Evolutionary conservation across 2,797 vertebrate species (phyloP).

Genomic region (Orientallactaga sibirica): DNA sequence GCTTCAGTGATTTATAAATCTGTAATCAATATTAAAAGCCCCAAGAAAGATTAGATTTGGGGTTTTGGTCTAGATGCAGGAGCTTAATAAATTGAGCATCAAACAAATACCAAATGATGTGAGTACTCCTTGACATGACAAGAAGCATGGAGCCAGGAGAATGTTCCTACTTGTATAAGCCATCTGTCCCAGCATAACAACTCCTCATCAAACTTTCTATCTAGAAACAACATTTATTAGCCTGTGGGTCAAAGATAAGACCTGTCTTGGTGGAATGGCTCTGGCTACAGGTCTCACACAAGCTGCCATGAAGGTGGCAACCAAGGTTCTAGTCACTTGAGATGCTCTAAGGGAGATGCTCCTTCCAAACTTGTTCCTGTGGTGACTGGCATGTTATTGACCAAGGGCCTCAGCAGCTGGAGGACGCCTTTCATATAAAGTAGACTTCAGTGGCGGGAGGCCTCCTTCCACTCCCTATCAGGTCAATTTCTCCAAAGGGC

Average conservation of each 20-base stretch:
- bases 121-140: background rate
- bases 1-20: conserved; percentile 51
- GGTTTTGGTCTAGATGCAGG: conserved; percentile 35
- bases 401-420: background rate
- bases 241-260: background rate
- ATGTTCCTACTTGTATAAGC: too few species aligned
- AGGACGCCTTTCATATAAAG: background rate
- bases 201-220: too few species aligned
- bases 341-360: background rate
- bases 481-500: background rate
- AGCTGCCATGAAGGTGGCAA: background rate
- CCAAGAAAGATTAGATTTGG: conserved; percentile 50
- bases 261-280: background rate
- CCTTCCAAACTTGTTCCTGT: background rate
- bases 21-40: conserved; percentile 51
- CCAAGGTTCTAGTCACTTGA: background rate
- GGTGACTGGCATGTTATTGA: background rate
- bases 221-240: background rate
- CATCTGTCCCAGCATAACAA: too few species aligned
- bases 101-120: conserved; percentile 53
- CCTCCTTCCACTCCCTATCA: background rate
- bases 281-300: background rate
- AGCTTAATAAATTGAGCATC: conserved; percentile 64
- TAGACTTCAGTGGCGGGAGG: background rate
- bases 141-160: too few species aligned